These are phyloP conservation scores for Chloromyia formosa DNA, from an alignment of 2,888 invertebrate genomes.

Conservation along the genomic window DNA sequence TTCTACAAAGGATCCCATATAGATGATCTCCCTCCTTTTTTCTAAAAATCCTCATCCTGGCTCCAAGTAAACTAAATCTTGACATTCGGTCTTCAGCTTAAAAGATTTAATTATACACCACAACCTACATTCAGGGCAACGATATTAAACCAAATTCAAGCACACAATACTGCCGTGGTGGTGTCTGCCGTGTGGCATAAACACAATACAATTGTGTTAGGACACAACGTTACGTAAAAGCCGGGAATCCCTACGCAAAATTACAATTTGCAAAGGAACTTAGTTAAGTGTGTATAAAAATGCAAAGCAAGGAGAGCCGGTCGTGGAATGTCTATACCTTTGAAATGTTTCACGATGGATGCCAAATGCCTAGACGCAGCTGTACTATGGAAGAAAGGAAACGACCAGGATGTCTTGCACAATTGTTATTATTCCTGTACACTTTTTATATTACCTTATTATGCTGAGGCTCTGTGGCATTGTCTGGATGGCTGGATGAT, in stretches of 20 bases:
- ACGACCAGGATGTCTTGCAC: conserved; percentile 7
- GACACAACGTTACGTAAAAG: conserved; percentile 6
- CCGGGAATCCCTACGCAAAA: neutral
- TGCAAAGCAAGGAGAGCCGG: neutral
- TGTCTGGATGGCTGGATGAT: neutral
- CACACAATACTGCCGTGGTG: neutral
- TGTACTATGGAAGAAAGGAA: neutral
- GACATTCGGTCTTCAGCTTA: too few relatives aligned
- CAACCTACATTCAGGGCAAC: too few relatives aligned
- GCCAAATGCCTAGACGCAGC: neutral
- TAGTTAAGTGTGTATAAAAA: too few relatives aligned
- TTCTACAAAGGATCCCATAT: too few relatives aligned
- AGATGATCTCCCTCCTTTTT: too few relatives aligned
- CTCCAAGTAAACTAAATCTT: too few relatives aligned
- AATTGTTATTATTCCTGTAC: conserved; percentile 24
- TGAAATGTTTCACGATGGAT: neutral
- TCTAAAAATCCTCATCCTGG: too few relatives aligned
- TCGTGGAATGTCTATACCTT: conserved; percentile 1
- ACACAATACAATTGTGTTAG: conserved; percentile 14
- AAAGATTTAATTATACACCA: too few relatives aligned
- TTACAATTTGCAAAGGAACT: conserved; percentile 1
- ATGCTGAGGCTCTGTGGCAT: conserved; percentile 1
- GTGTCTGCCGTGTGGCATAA: neutral
- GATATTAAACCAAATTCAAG: conserved; percentile 17
- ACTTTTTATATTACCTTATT: conserved; percentile 23